A percentile compares a stretch with the other conserved stretches of the same genome.
Evolutionary conservation across 1,140 invertebrate species (phyloP).

Genomic region (Adoxophyes honmai): DNA sequence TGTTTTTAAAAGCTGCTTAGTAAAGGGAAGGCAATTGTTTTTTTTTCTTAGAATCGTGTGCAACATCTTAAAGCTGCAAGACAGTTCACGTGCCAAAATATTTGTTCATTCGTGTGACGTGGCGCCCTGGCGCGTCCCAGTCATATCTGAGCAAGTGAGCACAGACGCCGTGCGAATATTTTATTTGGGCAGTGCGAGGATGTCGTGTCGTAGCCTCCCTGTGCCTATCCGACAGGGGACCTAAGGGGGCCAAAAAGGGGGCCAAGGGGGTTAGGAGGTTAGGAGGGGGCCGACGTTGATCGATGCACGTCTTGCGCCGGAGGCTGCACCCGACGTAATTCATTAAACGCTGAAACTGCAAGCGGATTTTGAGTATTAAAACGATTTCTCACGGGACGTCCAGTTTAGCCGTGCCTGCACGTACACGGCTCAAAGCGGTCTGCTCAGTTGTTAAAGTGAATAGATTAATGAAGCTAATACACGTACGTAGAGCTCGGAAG

Average conservation of each 20-base stretch:
- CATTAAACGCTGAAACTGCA: conserved; percentile 75
- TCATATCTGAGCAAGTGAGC: conserved; percentile 61
- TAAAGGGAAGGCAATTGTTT: too few species aligned
- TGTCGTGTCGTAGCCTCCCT: conserved; percentile 43
- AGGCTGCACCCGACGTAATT: conserved; percentile 76
- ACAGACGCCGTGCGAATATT: conserved; percentile 65
- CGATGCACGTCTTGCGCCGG: conserved; percentile 75
- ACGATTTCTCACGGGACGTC: conserved; percentile 70
- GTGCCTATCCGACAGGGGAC: conserved; percentile 41
- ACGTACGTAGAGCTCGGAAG: conserved; percentile 7
- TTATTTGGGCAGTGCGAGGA: conserved; percentile 70
- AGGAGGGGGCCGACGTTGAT: conserved; percentile 61
- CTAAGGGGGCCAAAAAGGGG: conserved; percentile 18
- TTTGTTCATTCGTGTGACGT: conserved; percentile 31
- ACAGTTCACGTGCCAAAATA: not conserved
- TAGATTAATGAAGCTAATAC: conserved; percentile 23
- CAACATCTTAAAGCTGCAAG: too few species aligned
- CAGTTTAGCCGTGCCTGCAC: conserved; percentile 54
- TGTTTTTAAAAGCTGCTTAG: too few species aligned
- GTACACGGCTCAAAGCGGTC: conserved; percentile 48
- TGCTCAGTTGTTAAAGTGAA: conserved; percentile 49
- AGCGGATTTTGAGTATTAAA: conserved; percentile 75
- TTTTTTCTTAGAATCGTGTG: too few species aligned
- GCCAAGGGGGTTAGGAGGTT: conserved; percentile 28
- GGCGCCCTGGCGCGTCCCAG: conserved; percentile 34